Evolutionary conservation across 2,888 invertebrate species (phyloP), one percentile per base, ranked within the genome.

Genomic region (Sturmia bella): DNA sequence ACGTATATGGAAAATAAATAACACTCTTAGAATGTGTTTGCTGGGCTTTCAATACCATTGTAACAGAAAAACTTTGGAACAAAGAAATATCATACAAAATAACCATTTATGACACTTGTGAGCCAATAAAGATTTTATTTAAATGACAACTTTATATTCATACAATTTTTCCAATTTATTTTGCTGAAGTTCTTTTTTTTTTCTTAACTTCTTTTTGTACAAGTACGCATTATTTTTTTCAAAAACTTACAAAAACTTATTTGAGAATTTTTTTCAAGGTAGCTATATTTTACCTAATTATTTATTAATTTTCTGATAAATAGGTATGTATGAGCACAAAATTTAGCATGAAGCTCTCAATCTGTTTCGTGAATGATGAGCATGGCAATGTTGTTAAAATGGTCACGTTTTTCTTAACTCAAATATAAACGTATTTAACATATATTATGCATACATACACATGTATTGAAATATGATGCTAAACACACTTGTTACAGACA

Each of bases 121-220:
- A 70, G 69, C 64, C 68, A 80, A 74, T 75, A 74, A 64, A 69
- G 57, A 19, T 75, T 66, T 75, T 63, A 66, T 69, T 74, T 80
- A 80, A 80, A 70, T 75, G 70, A 50, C 64, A 59, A 75, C 59
- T 80, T 75, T 70, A 73, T 69, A 59, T 80, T 70, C 63, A 61
- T 73, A 48, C 24, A 61, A 37, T 72, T 21, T 27, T 43, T 2
- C 11, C 7, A 3, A 43, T 56, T 39, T 69, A 9, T 61, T 59
- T 72, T 50, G 9, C 32, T 32, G 5, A 32, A 32, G 32, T 32
- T 32, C 32, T 32, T 32, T 3, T 32, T 32, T 1, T 32, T 32
- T 32, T 32, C 7, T n/a, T n/a, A n/a, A n/a, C n/a, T n/a, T n/a
- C n/a, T n/a, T n/a, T n/a, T 6, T 32, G 32, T 9, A 32, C 5